These are phyloP conservation scores for Choloepus didactylus DNA, from an alignment of 2,797 vertebrate genomes.

Conservation along the genomic window DNA sequence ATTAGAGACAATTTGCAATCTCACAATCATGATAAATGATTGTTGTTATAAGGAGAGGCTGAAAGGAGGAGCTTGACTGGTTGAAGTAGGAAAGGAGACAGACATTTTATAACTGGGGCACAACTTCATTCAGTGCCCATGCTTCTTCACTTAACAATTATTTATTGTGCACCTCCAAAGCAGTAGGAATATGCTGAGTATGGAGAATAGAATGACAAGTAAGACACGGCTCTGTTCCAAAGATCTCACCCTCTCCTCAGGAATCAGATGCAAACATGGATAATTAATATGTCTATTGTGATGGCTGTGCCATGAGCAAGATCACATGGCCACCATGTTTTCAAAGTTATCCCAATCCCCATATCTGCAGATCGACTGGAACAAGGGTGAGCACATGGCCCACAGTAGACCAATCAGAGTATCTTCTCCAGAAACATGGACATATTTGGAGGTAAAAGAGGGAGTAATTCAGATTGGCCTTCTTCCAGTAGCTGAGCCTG, in stretches of 20 bases:
- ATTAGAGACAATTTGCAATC: constrained; percentile 68
- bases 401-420: not conserved
- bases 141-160: not conserved
- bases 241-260: not conserved
- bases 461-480: not conserved
- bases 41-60: constrained; percentile 54
- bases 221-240: not conserved
- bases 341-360: not conserved
- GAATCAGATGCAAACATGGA: not conserved
- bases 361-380: not conserved
- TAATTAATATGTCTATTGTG: not conserved
- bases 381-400: not conserved
- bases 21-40: constrained; percentile 67
- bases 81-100: constrained; percentile 57
- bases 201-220: not conserved
- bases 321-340: not conserved
- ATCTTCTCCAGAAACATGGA: not conserved
- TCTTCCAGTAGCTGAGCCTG: not conserved
- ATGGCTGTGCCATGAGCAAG: not conserved
- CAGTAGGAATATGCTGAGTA: not conserved
- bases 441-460: not conserved
- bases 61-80: constrained; percentile 1
- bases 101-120: not conserved
- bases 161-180: not conserved
- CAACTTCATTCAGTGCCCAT: not conserved